Evolutionary conservation across 2,888 invertebrate genomes (phyloP).

Genomic region (Tholera decimalis): DNA sequence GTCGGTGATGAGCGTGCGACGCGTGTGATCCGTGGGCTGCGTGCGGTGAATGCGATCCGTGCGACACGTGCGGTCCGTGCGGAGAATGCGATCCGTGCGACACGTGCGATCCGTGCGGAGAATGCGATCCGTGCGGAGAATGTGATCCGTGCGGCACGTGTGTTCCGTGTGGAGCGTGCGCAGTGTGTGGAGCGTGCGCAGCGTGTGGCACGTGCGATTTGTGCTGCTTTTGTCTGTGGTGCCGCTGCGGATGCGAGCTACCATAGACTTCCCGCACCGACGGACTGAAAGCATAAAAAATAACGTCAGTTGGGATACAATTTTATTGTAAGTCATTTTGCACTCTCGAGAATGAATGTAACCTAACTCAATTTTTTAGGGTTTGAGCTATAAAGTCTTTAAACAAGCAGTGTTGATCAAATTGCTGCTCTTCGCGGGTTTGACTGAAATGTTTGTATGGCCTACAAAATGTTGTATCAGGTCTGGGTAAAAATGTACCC

Average conservation of each 20-base stretch:
- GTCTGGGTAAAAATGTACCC: no score
- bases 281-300: conserved; percentile 72
- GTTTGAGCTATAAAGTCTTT: no score
- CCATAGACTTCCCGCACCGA: conserved; percentile 87
- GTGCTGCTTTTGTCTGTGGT: conserved; percentile 73
- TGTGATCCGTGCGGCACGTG: conserved; percentile 2
- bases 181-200: neutral
- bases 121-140: neutral
- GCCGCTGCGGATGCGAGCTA: conserved; percentile 84
- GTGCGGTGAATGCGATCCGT: conserved; percentile 33
- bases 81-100: conserved; percentile 40
- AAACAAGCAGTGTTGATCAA: no score
- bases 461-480: no score
- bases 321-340: neutral
- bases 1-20: conserved; percentile 44
- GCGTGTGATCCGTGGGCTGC: conserved; percentile 29
- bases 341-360: no score
- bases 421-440: no score
- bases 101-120: neutral
- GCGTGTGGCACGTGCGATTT: conserved; percentile 44
- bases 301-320: neutral
- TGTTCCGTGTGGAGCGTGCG: neutral
- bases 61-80: conserved; percentile 37
- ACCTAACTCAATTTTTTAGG: no score
- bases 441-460: no score